Evolutionary conservation across 2,797 vertebrate genomes (phyloP), one percentile per base, ranked within the genome.

Genomic region (Myotis myotis): DNA sequence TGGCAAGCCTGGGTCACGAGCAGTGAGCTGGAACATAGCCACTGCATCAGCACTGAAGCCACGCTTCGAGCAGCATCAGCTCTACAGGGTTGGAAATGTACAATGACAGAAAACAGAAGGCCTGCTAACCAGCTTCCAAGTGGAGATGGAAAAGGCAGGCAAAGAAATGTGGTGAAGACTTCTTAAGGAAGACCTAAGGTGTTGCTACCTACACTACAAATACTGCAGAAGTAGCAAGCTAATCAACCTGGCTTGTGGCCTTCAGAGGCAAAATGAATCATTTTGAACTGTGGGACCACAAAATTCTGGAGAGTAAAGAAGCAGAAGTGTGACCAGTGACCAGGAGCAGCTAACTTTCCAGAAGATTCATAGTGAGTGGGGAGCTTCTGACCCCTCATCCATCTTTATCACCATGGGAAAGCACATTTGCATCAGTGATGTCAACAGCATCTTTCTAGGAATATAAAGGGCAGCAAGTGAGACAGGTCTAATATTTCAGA

Each of bases 21-120:
- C 55, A 80, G 36, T 57, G 81, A 95, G 78, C 74, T 92, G 91
- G 91, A 90, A 84, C n/a, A 75, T 4, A 94, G 93, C 44, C 76
- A 75, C n/a, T 13, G 15, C 66, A 74, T 81, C 72, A 95, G 60
- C 38, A 83, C 41, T 41, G 64, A 89, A 95, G 89, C 55, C 87
- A 86, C 36, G 30, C 30, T 23, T 78, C 20, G 47, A 74, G 33
- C 30, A 76, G 68, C 55, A 57, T 82, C 28, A 85, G 38, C 51
- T 95, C 79, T 80, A 36, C 79, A 62, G 47, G 62, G n/a, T 30
- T 94, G 86, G 87, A 87, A 62, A 75, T 44, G 16, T 36, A 79
- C 51, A 80, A 41, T 38, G 80, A 70, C 62, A 74, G 66, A 75
- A 23, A 78, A 47, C 79, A 93, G 80, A 81, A 89, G 71, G 49